These are phyloP conservation scores for Phorcus lineatus DNA, from an alignment of 2,888 invertebrate species.

Conservation along the genomic window DNA sequence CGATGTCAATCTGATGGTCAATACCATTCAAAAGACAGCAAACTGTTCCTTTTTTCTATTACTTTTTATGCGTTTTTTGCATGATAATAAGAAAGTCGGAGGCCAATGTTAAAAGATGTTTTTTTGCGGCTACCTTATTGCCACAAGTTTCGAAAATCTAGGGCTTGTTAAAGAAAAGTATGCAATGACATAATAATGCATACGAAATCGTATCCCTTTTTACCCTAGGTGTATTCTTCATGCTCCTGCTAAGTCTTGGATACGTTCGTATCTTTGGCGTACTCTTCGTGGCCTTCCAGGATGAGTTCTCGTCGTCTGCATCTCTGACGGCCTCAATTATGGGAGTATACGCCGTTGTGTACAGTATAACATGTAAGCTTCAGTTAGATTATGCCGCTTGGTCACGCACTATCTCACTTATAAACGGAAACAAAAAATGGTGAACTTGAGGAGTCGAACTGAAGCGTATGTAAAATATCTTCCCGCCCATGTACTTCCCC, in stretches of 20 bases:
- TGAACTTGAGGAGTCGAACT: too few species aligned
- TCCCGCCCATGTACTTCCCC: too few species aligned
- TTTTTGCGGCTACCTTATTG: too few species aligned
- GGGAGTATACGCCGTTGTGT: neutral
- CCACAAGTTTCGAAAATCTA: too few species aligned
- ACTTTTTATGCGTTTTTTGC: too few species aligned
- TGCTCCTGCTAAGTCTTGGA: neutral
- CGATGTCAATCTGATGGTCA: too few species aligned
- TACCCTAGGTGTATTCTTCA: neutral
- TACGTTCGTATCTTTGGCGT: neutral
- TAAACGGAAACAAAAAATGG: too few species aligned
- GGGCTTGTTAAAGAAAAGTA: neutral
- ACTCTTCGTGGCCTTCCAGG: neutral
- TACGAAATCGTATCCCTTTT: neutral
- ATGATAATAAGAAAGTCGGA: too few species aligned
- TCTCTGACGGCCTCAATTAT: neutral
- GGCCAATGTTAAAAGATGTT: too few species aligned
- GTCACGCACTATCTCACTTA: neutral
- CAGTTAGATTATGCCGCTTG: neutral
- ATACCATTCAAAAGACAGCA: too few species aligned
- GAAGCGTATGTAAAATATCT: too few species aligned
- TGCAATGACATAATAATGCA: neutral
- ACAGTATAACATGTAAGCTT: neutral
- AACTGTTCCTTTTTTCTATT: too few species aligned
- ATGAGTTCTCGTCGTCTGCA: neutral